phyloP scores from a whole-genome alignment of 1,140 invertebrate species.

The Eupeodes corollae region DNA sequence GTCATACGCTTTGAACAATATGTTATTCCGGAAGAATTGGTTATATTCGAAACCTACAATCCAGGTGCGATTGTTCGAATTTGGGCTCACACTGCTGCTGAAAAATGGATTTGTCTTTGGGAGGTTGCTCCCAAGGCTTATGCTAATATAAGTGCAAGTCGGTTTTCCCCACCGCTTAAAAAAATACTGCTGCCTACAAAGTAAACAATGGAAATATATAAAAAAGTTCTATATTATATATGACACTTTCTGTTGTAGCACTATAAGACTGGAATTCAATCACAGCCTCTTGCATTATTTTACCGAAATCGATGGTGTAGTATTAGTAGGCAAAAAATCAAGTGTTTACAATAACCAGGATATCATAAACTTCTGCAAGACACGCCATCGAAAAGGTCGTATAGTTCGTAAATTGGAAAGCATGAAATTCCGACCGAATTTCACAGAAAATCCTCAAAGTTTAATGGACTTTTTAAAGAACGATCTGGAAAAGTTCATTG shows the following conservation, averaged over 20 bases:
- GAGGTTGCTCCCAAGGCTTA: conserved; percentile 48
- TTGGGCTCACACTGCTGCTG: conserved; percentile 51
- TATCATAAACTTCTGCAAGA: conserved; percentile 10
- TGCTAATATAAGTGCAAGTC: conserved; percentile 46
- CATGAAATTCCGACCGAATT: conserved; percentile 26
- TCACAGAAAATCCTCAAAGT: conserved; percentile 15
- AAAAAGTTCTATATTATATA: background rate
- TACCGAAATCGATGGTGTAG: conserved; percentile 76
- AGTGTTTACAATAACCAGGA: conserved; percentile 10
- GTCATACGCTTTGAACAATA: conserved; percentile 61
- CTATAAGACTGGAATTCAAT: conserved; percentile 73
- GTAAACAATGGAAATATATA: conserved; percentile 37
- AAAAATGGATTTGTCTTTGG: conserved; percentile 65
- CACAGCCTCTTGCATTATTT: conserved; percentile 71
- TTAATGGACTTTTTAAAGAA: conserved; percentile 31
- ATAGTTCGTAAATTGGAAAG: conserved; percentile 29
- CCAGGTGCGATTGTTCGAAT: conserved; percentile 76
- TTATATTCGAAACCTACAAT: conserved; percentile 82
- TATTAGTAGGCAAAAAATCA: conserved; percentile 49
- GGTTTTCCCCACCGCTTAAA: conserved; percentile 63
- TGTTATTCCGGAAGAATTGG: conserved; percentile 64
- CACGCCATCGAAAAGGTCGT: conserved; percentile 13
- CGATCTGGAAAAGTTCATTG: conserved; percentile 35
- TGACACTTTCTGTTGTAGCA: conserved; percentile 36
- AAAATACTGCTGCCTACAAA: conserved; percentile 49